Base-by-base conservation (phyloP, 2,797 vertebrate species). In the Adrianichthys oophorus region DNA sequence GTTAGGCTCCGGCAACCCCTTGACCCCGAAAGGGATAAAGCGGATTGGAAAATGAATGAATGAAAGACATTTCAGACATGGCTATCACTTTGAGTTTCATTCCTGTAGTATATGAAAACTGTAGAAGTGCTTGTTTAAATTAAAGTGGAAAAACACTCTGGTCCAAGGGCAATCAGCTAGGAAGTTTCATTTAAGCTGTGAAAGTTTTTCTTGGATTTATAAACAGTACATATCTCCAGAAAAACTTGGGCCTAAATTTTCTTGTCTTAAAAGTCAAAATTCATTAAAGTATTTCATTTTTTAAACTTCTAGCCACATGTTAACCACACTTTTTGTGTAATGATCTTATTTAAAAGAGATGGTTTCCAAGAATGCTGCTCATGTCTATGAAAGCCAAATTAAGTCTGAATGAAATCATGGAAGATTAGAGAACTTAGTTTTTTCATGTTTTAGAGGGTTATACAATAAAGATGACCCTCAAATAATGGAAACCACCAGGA, bases 181-280 rank as follows among this genome's bases (percentile, higher is more conserved):
- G 81, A 84, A 76, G 49, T 92, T 78, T 92, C 91, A 84, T 92
- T 91, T 82, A 89, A 91, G 90, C 90, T 91, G 90, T 57, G 70
- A 87, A 86, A 85, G 83, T 91, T 91, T 91, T 85, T 68, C 73
- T 78, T 84, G 84, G 88, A 90, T 82, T 90, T 83, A 76, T 44
- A 80, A 78, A 87, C 77, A 76, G 74, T 63, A 86, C 82, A 88
- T 78, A 86, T 82, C 85, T 85, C 90, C 78, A 80, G 66, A 85
- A 74, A 68, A 61, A 61, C 63, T 70, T 55, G 51, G 82, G 68
- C 82, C 78, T 73, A 83, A 80, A 77, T 80, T 84, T 70, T 76
- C 66, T 83, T 89, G 82, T 85, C 84, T 77, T 50, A 66, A 68
- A 72, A 90, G 90, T 92, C 91, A 89, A 88, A 90, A 85, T 88